These are phyloP conservation scores for Phalanger gymnotis DNA, from an alignment of 2,797 vertebrate species.

Conservation along the genomic window DNA sequence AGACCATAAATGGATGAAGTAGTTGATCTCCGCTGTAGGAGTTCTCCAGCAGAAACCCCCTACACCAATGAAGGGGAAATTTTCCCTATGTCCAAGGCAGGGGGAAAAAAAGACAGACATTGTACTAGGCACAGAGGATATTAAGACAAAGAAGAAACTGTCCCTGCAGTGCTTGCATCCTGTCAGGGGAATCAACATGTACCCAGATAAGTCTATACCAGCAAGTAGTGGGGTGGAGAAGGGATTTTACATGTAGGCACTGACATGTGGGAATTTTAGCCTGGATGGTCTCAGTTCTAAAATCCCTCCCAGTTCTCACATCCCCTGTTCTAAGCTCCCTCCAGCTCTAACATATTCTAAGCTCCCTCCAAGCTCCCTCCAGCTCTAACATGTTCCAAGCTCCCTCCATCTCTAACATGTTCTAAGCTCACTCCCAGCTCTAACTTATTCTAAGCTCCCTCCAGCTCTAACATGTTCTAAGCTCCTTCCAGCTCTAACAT, in stretches of 20 bases:
- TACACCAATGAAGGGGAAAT: fast-evolving
- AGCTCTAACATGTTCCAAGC: background rate
- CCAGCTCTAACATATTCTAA: background rate
- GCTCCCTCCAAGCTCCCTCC: too few species aligned
- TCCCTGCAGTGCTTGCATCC: background rate
- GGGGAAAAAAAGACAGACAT: background rate
- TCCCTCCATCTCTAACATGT: too few species aligned
- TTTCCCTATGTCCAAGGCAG: background rate
- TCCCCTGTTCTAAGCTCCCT: background rate
- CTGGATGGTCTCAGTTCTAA: background rate
- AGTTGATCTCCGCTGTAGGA: background rate
- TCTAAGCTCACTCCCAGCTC: background rate
- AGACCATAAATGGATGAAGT: background rate
- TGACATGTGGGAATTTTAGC: background rate
- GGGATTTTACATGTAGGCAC: background rate
- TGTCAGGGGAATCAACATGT: background rate
- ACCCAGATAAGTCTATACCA: background rate
- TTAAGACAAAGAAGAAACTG: background rate
- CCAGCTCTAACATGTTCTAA: too few species aligned
- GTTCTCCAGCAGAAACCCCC: fast-evolving
- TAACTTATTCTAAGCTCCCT: background rate
- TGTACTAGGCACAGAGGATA: background rate
- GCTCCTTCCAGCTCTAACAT: background rate
- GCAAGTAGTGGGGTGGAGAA: background rate
- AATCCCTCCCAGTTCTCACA: background rate